These are phyloP conservation scores for Chaunax sp. DNA, from an alignment of 2,797 vertebrate species.

Conservation along the genomic window DNA sequence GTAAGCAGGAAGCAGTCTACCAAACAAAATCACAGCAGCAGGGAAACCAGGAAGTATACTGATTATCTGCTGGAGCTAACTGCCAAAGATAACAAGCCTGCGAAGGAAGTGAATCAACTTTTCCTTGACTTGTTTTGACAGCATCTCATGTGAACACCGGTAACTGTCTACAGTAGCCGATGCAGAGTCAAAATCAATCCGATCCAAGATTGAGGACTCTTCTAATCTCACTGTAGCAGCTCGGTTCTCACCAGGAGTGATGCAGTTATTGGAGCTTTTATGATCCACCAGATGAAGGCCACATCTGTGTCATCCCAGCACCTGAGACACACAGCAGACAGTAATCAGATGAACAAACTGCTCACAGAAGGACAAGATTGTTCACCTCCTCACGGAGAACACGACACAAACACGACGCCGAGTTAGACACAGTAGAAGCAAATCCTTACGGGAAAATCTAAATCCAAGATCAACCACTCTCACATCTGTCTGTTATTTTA, in stretches of 20 bases:
- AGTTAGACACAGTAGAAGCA: not conserved
- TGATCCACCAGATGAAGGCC: constrained; percentile 88
- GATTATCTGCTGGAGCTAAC: not conserved
- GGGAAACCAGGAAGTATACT: constrained; percentile 1
- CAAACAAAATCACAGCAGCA: constrained; percentile 2
- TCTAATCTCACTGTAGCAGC: constrained; percentile 20
- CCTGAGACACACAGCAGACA: constrained; percentile 66
- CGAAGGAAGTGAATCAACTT: not conserved
- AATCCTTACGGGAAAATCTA: too few relatives aligned
- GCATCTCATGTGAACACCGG: not conserved
- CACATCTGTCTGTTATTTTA: too few relatives aligned
- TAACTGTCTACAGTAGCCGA: not conserved
- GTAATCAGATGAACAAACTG: constrained; percentile 29
- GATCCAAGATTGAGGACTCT: constrained; percentile 34
- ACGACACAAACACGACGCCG: not conserved
- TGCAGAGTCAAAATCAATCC: not conserved
- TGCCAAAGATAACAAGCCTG: not conserved
- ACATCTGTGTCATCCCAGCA: constrained; percentile 91
- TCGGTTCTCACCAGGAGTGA: constrained; percentile 87
- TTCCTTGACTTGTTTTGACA: constrained; percentile 5
- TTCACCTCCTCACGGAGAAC: not conserved
- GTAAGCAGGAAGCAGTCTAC: not conserved
- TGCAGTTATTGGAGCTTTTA: constrained; percentile 88
- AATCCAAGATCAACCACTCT: not conserved
- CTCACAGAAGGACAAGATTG: constrained; percentile 1